Base-by-base conservation (phyloP, 2,888 invertebrate species). In the Gastrophysa polygoni region DNA sequence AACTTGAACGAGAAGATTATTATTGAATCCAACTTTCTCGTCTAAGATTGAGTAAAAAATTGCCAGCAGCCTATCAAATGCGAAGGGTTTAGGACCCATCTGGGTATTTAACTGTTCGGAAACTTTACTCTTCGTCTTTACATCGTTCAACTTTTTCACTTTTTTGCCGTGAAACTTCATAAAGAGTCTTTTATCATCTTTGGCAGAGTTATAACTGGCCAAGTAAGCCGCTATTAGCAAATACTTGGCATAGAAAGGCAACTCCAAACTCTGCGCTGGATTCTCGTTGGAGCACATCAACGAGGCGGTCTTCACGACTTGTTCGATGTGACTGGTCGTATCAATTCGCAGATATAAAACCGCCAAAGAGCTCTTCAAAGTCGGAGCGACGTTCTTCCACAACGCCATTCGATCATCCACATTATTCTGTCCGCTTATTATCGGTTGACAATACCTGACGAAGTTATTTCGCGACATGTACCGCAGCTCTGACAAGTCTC, bases 201-300 rank as follows among this genome's bases (percentile, higher is more conserved):
- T 93, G 0, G 91, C 88, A 1, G 96, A 93, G 80, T 96, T 96
- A 79, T 96, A 93, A 29, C 96, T 96, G 0, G 96, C 96, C 63
- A 97, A 83, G 78, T 93, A 97, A 0, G 95, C 92, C 6, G 96
- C 94, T 21, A 97, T 92, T 2, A 97, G 83, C 32, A 97, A 84
- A 79, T 88, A 96, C 80, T 96, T 96, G 0, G 94, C 92, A 81
- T 94, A 96, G 77, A 88, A 95, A 0, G 96, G 96, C 2, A 97
- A 77, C 74, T 93, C 92, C 29, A 93, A 85, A 55, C 88, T 89
- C 67, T 87, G 87, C 0, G 87, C 88, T 71, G 88, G 82, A 24
- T 73, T 76, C 49, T 75, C 75, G 50, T 75, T 77, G 5, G 72
- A 67, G 54, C 65, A n/a, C n/a, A n/a, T n/a, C n/a, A n/a, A n/a